A percentile compares a stretch with the other conserved stretches of the same genome.
Evolutionary conservation across 2,888 invertebrate genomes (phyloP).

Genomic region (Helicoverpa assulta): DNA sequence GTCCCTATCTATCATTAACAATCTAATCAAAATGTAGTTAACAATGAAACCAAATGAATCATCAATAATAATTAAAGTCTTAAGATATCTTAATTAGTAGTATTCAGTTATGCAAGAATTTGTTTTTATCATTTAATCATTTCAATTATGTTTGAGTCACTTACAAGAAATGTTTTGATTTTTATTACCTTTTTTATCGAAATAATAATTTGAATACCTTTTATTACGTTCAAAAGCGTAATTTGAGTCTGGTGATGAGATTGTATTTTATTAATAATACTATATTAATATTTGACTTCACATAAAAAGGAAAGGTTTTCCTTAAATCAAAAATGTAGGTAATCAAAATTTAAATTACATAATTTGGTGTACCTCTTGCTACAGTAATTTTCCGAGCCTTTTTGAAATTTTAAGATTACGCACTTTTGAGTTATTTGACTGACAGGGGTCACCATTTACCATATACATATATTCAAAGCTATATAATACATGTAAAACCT

Average conservation of each 20-base stretch:
- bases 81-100: slow-evolving; percentile 1
- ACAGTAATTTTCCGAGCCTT: too few species aligned
- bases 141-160: slow-evolving; percentile 12
- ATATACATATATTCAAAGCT: too few species aligned
- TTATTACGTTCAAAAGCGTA: not conserved
- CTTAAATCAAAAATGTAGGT: too few species aligned
- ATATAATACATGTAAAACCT: too few species aligned
- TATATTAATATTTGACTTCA: not conserved
- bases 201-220: not conserved
- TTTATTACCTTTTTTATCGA: slow-evolving; percentile 16
- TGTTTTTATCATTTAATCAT: not conserved
- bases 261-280: not conserved
- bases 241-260: not conserved
- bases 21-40: not conserved
- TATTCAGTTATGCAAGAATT: not conserved
- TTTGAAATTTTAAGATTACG: too few species aligned
- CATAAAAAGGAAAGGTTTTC: too few species aligned
- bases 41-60: not conserved
- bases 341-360: too few species aligned
- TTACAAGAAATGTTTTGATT: slow-evolving; percentile 1
- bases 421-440: too few species aligned
- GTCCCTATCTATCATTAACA: too few species aligned
- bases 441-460: too few species aligned
- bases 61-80: not conserved
- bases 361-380: too few species aligned